Evolutionary conservation across 2,113 vertebrate genomes (phyloP).

Genomic region (Hemibagrus wyckioides): DNA sequence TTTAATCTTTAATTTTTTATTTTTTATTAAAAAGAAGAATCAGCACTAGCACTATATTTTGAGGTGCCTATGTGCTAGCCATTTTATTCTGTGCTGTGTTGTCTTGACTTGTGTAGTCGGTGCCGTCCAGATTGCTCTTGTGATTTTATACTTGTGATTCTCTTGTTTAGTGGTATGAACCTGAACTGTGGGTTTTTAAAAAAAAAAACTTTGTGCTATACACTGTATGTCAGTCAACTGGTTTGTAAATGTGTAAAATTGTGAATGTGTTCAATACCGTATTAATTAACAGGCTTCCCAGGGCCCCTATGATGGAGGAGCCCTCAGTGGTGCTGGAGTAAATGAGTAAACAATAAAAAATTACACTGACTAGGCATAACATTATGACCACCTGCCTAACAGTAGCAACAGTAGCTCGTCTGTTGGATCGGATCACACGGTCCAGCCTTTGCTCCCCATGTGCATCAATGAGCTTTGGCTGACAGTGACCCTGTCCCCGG

Average conservation of each 20-base stretch:
- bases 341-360: neutral
- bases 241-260: conserved; percentile 1
- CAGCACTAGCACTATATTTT: neutral
- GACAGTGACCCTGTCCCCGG: no score
- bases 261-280: neutral
- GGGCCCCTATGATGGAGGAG: neutral
- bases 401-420: no score
- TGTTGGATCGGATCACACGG: no score
- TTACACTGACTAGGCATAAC: no score
- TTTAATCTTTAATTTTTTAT: conserved; percentile 50
- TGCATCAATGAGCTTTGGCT: no score
- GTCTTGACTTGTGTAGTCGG: neutral
- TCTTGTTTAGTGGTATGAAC: neutral
- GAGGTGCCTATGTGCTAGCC: neutral
- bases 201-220: neutral
- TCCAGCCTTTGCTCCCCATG: no score
- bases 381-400: no score
- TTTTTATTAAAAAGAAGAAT: no score
- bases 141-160: neutral
- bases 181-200: neutral
- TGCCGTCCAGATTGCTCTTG: neutral
- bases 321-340: neutral
- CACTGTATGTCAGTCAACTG: neutral
- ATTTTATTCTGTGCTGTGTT: neutral
- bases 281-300: neutral